A percentile compares a stretch with the other conserved stretches of the same genome.
Conservation (phyloP, 2,113 vertebrate genomes). For the Entelurus aequoreus region DNA sequence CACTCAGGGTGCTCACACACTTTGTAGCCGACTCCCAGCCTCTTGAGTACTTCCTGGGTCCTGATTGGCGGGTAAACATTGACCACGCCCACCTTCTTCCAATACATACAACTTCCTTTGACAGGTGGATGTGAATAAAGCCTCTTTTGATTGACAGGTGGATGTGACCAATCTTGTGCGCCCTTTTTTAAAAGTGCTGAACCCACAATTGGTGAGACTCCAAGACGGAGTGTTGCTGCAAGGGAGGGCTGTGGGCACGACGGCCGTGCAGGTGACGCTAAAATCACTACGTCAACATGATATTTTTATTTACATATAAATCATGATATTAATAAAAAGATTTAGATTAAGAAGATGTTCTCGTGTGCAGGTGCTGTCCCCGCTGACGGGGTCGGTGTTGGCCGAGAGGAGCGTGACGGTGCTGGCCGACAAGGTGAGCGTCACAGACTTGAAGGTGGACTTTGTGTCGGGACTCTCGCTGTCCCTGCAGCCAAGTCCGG, state of each 20-base stretch:
- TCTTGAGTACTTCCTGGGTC: conserved; percentile 76
- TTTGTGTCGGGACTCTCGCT: conserved; percentile 86
- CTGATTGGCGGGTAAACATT: conserved; percentile 80
- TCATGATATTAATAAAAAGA: no score
- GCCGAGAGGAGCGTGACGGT: conserved; percentile 86
- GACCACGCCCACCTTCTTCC: no score
- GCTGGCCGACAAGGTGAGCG: conserved; percentile 90
- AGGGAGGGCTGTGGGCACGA: conserved; percentile 84
- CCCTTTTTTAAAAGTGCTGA: conserved; percentile 80
- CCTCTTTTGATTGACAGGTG: conserved; percentile 49
- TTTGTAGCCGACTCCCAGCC: conserved; percentile 77
- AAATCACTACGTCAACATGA: no score
- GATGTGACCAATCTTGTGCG: conserved; percentile 84
- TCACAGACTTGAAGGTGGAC: conserved; percentile 88
- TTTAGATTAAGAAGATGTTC: no score
- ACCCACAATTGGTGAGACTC: conserved; percentile 78
- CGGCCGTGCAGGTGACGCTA: conserved; percentile 79
- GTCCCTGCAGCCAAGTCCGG: conserved; percentile 84
- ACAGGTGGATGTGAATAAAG: no score
- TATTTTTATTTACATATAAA: no score
- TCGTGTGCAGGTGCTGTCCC: conserved; percentile 82
- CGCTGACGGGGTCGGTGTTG: conserved; percentile 82
- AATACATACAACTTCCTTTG: not conserved
- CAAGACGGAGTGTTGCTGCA: conserved; percentile 76
- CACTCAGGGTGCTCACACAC: conserved; percentile 80